phyloP scores from a whole-genome alignment of 1,140 invertebrate genomes.

The Zaprionus kolodkinae region DNA sequence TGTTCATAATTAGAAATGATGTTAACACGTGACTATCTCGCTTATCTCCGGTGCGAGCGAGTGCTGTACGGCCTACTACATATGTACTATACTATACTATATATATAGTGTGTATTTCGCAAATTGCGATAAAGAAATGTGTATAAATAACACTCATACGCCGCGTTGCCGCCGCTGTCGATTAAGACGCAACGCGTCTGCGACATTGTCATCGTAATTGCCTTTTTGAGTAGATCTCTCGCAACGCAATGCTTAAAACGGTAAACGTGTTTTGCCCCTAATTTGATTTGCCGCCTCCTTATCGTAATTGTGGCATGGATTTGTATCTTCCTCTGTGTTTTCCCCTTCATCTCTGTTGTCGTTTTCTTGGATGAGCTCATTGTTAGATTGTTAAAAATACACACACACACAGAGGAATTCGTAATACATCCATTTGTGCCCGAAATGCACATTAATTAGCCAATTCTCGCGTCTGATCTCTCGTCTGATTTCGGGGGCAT shows the following conservation, averaged over 20 bases:
- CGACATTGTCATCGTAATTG: conserved; percentile 56
- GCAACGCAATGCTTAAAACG: conserved; percentile 32
- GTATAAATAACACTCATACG: conserved; percentile 47
- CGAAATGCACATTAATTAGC: conserved; percentile 8
- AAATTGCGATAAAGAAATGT: conserved; percentile 65
- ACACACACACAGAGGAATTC: background rate
- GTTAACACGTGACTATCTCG: conserved; percentile 64
- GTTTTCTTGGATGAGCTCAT: conserved; percentile 59
- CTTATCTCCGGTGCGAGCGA: conserved; percentile 22
- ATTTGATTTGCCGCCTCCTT: conserved; percentile 61
- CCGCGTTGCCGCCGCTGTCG: conserved; percentile 26
- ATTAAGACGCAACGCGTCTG: conserved; percentile 5
- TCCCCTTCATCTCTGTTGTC: conserved; percentile 18
- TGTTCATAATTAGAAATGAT: conserved; percentile 65
- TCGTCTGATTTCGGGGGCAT: background rate
- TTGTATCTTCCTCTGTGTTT: conserved; percentile 43
- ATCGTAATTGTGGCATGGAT: conserved; percentile 63
- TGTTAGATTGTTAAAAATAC: conserved; percentile 45
- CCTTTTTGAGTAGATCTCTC: conserved; percentile 35
- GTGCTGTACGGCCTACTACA: conserved; percentile 23
- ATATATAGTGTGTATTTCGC: conserved; percentile 21
- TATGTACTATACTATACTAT: conserved; percentile 39
- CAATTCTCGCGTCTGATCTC: background rate
- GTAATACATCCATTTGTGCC: background rate
- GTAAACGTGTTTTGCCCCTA: conserved; percentile 74